phyloP scores from a whole-genome alignment of 2,888 invertebrate species.

The Trisateles emortualis region DNA sequence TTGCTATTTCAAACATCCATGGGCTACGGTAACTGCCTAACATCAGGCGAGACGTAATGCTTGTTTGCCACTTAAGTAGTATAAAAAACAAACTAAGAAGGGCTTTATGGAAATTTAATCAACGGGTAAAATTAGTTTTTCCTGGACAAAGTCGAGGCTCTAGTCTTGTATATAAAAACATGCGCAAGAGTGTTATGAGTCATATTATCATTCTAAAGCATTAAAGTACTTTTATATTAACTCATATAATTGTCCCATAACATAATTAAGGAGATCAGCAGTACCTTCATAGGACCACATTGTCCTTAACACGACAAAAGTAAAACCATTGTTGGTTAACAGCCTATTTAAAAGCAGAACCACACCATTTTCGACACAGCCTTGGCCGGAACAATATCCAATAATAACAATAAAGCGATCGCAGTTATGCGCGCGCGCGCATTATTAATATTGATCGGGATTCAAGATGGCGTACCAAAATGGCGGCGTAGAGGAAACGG shows the following conservation, averaged over 20 bases:
- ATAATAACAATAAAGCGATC: slow-evolving; percentile 80
- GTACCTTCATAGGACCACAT: slow-evolving; percentile 44
- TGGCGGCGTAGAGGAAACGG: slow-evolving; percentile 54
- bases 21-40: no score
- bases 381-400: slow-evolving; percentile 81
- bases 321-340: slow-evolving; percentile 54
- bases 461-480: slow-evolving; percentile 54
- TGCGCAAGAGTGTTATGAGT: background rate
- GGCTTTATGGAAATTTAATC: no score
- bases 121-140: no score
- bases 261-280: slow-evolving; percentile 24
- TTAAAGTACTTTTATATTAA: slow-evolving; percentile 17
- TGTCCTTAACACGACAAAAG: slow-evolving; percentile 55
- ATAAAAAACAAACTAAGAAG: no score
- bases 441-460: slow-evolving; percentile 56
- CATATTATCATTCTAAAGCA: background rate
- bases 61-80: no score
- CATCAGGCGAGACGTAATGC: no score
- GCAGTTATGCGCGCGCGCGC: slow-evolving; percentile 53
- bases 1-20: no score
- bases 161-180: no score
- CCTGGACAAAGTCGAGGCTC: no score
- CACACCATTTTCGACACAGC: slow-evolving; percentile 72
- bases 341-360: slow-evolving; percentile 65
- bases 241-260: slow-evolving; percentile 33